Percentiles rank a stretch among this genome's conserved stretches.
These are phyloP conservation scores for Neoaliturus tenellus DNA, from an alignment of 2,888 invertebrate species.

Conservation along the genomic window DNA sequence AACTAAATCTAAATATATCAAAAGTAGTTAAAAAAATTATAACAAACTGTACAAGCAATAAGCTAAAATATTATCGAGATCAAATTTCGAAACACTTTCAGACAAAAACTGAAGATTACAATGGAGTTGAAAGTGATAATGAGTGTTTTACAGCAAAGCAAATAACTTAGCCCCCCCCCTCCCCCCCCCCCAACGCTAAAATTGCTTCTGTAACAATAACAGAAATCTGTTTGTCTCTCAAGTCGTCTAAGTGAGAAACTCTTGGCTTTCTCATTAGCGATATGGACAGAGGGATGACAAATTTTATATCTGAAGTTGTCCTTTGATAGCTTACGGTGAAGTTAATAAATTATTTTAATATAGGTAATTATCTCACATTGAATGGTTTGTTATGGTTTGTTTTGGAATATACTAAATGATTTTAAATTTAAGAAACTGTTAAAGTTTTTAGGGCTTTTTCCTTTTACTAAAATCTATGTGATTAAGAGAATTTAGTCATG, in stretches of 20 bases:
- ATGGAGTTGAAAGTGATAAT: constrained; percentile 10
- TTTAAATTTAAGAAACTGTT: too few species aligned
- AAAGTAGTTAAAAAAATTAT: too few species aligned
- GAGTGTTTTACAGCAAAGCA: constrained; percentile 41
- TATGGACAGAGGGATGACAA: constrained; percentile 19
- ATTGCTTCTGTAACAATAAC: constrained; percentile 36
- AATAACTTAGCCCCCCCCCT: constrained; percentile 28
- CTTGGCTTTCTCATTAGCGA: constrained; percentile 49
- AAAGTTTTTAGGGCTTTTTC: too few species aligned
- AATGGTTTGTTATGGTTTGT: too few species aligned
- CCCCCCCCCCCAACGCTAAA: background rate
- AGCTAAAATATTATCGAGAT: background rate
- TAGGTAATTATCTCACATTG: too few species aligned
- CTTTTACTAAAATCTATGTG: too few species aligned
- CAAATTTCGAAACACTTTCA: background rate
- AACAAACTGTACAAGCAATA: too few species aligned
- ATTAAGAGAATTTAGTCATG: too few species aligned
- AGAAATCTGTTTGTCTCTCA: constrained; percentile 47
- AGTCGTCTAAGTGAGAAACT: constrained; percentile 45
- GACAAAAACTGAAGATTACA: background rate
- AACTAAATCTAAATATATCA: too few species aligned
- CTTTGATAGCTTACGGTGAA: background rate
- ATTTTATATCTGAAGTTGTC: background rate
- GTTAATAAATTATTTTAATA: too few species aligned
- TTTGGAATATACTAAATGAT: too few species aligned